Conservation (phyloP, 2,888 invertebrate genomes). For the Leptinotarsa tumamoca region DNA sequence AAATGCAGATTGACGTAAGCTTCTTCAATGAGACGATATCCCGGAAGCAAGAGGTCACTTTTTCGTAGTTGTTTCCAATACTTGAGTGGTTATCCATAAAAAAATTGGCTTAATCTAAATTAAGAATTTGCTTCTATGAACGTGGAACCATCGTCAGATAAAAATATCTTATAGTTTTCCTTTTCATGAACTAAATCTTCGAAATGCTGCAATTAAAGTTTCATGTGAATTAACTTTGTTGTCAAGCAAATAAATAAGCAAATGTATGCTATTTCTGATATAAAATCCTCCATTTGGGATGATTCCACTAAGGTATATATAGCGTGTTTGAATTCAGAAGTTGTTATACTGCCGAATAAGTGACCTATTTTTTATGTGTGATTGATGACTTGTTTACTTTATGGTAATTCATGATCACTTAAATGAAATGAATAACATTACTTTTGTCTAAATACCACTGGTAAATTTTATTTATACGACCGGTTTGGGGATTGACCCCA, state of each 20-base stretch:
- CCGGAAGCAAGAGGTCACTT: too few relatives aligned
- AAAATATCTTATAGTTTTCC: constrained; percentile 47
- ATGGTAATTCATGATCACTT: too few relatives aligned
- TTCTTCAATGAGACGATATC: too few relatives aligned
- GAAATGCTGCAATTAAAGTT: constrained; percentile 50
- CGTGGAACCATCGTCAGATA: constrained; percentile 52
- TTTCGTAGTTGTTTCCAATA: not conserved
- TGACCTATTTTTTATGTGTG: too few relatives aligned
- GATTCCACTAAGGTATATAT: not conserved
- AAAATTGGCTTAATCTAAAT: constrained; percentile 25
- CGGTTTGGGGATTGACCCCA: too few relatives aligned
- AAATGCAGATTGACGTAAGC: too few relatives aligned
- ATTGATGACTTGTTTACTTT: too few relatives aligned
- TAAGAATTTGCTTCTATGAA: constrained; percentile 46
- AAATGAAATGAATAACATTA: too few relatives aligned
- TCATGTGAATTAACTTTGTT: constrained; percentile 47
- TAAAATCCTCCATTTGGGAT: not conserved
- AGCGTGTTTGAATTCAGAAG: not conserved
- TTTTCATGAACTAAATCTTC: constrained; percentile 49
- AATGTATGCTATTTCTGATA: constrained; percentile 39
- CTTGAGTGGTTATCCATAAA: constrained; percentile 3
- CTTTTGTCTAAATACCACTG: too few relatives aligned
- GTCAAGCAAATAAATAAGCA: constrained; percentile 33
- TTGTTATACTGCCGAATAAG: not conserved
- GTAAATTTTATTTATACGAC: too few relatives aligned